Evolutionary conservation across 2,113 vertebrate species (phyloP), one percentile per base, ranked within the genome.

Genomic region (Chaetodon auriga): DNA sequence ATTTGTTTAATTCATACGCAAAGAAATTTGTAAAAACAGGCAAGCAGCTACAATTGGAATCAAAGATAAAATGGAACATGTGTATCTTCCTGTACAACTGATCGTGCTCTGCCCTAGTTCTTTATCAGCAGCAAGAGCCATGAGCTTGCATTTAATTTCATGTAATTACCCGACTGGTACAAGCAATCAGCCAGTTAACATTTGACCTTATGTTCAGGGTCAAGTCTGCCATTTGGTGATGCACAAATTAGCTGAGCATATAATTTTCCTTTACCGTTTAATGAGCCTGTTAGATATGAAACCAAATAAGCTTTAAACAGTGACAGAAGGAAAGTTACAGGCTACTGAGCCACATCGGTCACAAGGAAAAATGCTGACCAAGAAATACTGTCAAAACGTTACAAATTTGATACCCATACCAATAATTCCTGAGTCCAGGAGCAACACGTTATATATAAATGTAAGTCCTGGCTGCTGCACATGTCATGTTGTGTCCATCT

Each of bases 201-300:
- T 80, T 57, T 57, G 55, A 63, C 51, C 51, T 65, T 80, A 61
- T n/a, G 38, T 55, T 72, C 68, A 55, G n/a, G 6, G 46, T 12
- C 8, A 12, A 21, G 58, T 53, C 66, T 30, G 2, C 3, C 9
- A 30, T 64, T 72, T 21, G 43, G 21, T n/a, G 61, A 25, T 43
- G 41, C 51, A 64, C 46, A 14, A 63, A 77, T 35, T 66, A 55
- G 23, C 36, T 18, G 12, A 77, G 74, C 18, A 66, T 64, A 63
- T 72, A n/a, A 25, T 57, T 53, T 53, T 43, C 45, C 35, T 10
- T 45, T 64, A 16, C 12, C 13, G 23, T 64, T 80, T 80, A 80
- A 80, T 72, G 68, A 55, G 68, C 23, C 49, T 23, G 38, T 46
- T 64, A 46, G 54, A 13, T 55, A 46, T 54, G 25, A 55, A 80